phyloP scores from a whole-genome alignment of 2,113 vertebrate genomes.

The Chrysochloris asiatica region DNA sequence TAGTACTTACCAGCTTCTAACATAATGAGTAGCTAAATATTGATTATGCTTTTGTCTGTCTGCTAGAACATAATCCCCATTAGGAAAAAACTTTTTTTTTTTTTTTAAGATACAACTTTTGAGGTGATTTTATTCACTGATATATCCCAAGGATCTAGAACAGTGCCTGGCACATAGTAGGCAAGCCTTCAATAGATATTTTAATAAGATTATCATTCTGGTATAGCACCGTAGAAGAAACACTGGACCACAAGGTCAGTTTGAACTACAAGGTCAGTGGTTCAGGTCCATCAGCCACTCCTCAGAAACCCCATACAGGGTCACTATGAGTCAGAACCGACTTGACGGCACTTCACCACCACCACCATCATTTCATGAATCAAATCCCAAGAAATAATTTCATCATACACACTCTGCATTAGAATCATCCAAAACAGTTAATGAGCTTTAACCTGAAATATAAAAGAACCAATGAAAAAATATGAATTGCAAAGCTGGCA shows the following conservation, averaged over 20 bases:
- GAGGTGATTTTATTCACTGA: background rate
- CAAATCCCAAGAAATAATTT: slow-evolving; percentile 9
- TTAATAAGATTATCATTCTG: background rate
- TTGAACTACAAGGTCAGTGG: no score
- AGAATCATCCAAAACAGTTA: background rate
- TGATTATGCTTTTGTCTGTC: background rate
- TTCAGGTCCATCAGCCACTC: no score
- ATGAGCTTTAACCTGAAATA: background rate
- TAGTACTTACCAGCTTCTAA: background rate
- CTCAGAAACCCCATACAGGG: no score
- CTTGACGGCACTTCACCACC: no score
- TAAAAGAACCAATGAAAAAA: background rate
- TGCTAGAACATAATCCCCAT: background rate
- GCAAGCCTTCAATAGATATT: background rate
- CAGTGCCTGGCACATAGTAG: background rate
- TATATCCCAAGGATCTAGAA: background rate
- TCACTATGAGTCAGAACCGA: no score
- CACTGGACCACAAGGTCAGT: no score
- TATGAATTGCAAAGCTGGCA: background rate
- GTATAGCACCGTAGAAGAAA: no score
- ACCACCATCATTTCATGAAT: no score
- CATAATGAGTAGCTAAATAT: no score
- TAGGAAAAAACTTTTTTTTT: no score
- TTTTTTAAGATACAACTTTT: no score
- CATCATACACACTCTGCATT: background rate